Evolutionary conservation across 2,113 vertebrate genomes (phyloP).

Genomic region (Cygnus atratus): DNA sequence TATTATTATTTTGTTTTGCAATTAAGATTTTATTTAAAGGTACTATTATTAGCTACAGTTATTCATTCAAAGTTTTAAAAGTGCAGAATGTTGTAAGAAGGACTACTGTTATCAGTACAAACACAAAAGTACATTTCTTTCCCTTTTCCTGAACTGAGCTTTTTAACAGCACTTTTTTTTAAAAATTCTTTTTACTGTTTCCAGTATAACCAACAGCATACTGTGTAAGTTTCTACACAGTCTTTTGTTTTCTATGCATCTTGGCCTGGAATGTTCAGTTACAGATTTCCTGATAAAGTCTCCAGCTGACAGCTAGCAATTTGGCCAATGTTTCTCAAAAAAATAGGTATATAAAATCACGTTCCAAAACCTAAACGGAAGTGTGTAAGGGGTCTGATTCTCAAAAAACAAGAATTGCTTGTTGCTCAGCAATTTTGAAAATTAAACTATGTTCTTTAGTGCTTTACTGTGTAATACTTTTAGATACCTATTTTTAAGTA

Average conservation of each 20-base stretch:
- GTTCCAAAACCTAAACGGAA: background rate
- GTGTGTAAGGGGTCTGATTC: background rate
- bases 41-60: background rate
- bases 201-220: background rate
- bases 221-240: background rate
- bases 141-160: background rate
- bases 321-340: background rate
- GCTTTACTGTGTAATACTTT: background rate
- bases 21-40: conserved; percentile 45
- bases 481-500: background rate
- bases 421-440: background rate
- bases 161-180: background rate
- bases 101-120: background rate
- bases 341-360: background rate
- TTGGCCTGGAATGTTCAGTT: conserved; percentile 3
- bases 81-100: background rate
- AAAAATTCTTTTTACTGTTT: background rate
- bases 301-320: background rate
- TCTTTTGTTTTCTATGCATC: background rate
- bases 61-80: conserved; percentile 7
- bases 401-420: background rate
- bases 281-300: conserved; percentile 21
- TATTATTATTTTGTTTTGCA: conserved; percentile 57
- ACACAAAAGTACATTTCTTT: background rate
- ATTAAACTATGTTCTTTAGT: background rate